These are phyloP conservation scores for Idris sp. DNA, from an alignment of 1,140 invertebrate species.

Conservation along the genomic window DNA sequence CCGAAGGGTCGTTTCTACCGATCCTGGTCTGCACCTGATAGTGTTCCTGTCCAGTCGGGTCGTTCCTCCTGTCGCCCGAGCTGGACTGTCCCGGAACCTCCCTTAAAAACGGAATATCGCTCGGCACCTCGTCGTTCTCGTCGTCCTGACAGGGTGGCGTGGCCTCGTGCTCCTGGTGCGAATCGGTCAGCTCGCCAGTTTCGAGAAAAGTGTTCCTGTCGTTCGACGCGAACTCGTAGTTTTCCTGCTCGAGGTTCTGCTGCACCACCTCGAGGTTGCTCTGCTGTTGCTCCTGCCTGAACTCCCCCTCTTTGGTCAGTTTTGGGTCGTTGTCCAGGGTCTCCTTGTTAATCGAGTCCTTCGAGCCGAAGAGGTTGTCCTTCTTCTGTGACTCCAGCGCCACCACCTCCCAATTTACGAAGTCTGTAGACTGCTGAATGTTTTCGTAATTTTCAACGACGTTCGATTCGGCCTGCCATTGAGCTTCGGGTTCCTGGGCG, in stretches of 20 bases:
- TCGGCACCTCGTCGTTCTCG: slow-evolving; percentile 76
- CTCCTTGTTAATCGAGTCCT: slow-evolving; percentile 75
- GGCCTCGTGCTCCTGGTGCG: slow-evolving; percentile 73
- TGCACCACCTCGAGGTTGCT: slow-evolving; percentile 68
- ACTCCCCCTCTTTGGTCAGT: slow-evolving; percentile 62
- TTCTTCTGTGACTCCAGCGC: slow-evolving; percentile 66
- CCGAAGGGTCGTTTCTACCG: slow-evolving; percentile 73
- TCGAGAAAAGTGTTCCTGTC: slow-evolving; percentile 76
- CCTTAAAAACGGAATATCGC: slow-evolving; percentile 75
- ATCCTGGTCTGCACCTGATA: slow-evolving; percentile 66
- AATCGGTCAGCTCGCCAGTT: slow-evolving; percentile 75
- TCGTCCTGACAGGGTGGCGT: slow-evolving; percentile 74
- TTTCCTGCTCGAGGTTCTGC: slow-evolving; percentile 67
- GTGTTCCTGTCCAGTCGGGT: slow-evolving; percentile 75
- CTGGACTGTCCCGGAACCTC: slow-evolving; percentile 76
- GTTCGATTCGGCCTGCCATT: slow-evolving; percentile 67
- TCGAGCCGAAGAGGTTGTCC: slow-evolving; percentile 71
- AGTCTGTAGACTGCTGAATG: slow-evolving; percentile 69
- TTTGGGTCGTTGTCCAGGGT: slow-evolving; percentile 73
- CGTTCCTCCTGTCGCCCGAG: slow-evolving; percentile 72
- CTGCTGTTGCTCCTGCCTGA: slow-evolving; percentile 67
- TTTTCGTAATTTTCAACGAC: slow-evolving; percentile 75
- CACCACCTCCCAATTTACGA: slow-evolving; percentile 73
- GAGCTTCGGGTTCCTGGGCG: slow-evolving; percentile 31
- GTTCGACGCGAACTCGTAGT: slow-evolving; percentile 76